Evolutionary conservation across 2,888 invertebrate genomes (phyloP), one percentile per base, ranked within the genome.

Genomic region (Scaptomyza flava): DNA sequence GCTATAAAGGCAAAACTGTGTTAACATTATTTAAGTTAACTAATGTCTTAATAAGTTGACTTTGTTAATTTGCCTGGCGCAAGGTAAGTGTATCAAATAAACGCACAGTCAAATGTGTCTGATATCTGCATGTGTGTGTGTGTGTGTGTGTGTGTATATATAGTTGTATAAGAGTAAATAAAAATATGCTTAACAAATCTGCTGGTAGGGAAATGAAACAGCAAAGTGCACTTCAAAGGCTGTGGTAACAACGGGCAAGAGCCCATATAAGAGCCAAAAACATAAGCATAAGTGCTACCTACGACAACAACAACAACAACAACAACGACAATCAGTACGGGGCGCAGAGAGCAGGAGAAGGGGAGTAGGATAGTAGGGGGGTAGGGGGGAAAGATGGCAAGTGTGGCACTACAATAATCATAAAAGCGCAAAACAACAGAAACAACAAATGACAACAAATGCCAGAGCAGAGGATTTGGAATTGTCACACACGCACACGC

Each of bases 161-260:
- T 47, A 54, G 42, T 59, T 67, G 33, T 68, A 63, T 50, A 38
- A 20, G 36, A 38, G 57, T 68, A 64, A 73, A 83, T 77, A 83
- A 83, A 82, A 82, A 85, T 81, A 79, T 81, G 85, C 68, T 72
- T 77, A 75, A 79, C 81, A 76, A 83, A 83, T 81, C 82, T 77
- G 27, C 27, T 27, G 4, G 27, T 27, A 75, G 81, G 74, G 79
- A 79, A 82, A 89, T 85, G 81, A 80, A 89, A 89, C 89, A 89
- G 89, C 77, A 86, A 85, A 89, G 83, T 86, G 86, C 89, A 89
- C 89, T 89, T 81, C 76, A 84, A 81, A 76, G 76, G 72, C 79
- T 78, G 79, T 66, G 75, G 74, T 64, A 68, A 70, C 61, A 70
- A 63, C 60, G 67, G 66, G 50, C 67, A 69, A 73, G 68, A 78